These are phyloP conservation scores for Cephalopholis sonnerati DNA, from an alignment of 2,113 vertebrate species.

Conservation along the genomic window DNA sequence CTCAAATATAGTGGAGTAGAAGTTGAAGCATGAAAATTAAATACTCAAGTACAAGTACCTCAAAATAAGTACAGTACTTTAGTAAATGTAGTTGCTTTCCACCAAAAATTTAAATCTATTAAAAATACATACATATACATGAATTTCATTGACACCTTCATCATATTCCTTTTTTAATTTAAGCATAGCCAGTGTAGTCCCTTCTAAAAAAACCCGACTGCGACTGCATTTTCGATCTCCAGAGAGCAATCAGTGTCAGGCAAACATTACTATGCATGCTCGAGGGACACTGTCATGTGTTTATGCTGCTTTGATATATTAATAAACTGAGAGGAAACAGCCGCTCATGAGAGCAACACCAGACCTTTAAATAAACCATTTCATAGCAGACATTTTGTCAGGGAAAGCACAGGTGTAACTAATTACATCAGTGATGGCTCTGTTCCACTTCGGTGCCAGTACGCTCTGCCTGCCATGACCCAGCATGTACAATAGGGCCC, in stretches of 20 bases:
- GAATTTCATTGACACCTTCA: not conserved
- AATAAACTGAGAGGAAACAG: not conserved
- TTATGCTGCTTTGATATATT: not conserved
- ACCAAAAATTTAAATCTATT: not conserved
- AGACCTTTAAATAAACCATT: slow-evolving; percentile 8
- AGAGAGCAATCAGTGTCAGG: not conserved
- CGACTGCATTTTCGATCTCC: not conserved
- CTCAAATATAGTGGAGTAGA: no score
- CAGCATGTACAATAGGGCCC: not conserved
- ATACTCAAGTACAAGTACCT: no score
- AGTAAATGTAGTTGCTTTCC: no score
- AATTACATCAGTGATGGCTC: not conserved
- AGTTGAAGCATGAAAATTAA: no score
- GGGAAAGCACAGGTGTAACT: slow-evolving; percentile 7
- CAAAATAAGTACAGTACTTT: no score
- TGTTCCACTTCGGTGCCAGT: not conserved
- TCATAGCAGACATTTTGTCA: not conserved
- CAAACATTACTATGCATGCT: not conserved
- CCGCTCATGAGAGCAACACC: not conserved
- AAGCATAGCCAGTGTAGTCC: not conserved
- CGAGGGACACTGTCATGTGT: not conserved
- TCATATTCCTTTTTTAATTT: not conserved
- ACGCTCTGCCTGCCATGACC: not conserved
- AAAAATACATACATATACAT: not conserved
- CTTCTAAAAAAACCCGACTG: not conserved